Base-by-base conservation (phyloP, 2,888 invertebrate species). In the Thyatira batis region DNA sequence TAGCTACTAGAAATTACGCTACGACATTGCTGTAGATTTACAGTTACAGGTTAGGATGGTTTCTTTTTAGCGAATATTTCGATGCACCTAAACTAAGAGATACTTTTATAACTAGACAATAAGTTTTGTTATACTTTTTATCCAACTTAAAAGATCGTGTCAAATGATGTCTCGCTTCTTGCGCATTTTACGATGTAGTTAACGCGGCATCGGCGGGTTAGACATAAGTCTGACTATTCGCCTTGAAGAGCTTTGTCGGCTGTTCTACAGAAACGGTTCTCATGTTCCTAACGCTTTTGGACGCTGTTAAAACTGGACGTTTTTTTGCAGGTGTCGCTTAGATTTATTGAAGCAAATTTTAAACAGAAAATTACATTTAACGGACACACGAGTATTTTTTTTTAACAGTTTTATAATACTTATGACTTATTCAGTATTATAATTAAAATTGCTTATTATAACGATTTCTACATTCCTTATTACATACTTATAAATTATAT, bases 161-260 rank as follows among this genome's bases (percentile, higher is more conserved):
- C 58, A 57, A 67, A 53, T 57, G 52, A 54, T 67, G 58, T 67
- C 60, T 55, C 50, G 61, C 48, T 52, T 43, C 44, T 61, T 55
- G 70, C 50, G 49, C 56, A 55, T 55, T 78, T 76, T 73, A 78
- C 71, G 71, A 71, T 54, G 61, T 55, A 55, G 52, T 66, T 66
- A 67, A 65, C 57, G 53, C 60, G 61, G 61, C 58, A 63, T 59
- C 23, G 23, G 3, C 58, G 63, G 55, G 56, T 62, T 60, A 62
- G 63, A 61, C 59, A 64, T 64, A 62, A 9, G 48, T 27, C 27
- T 20, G 23, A 69, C 73, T 63, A 69, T 76, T 69, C 66, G 62
- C 63, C 58, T 61, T 67, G 53, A 54, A 54, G 54, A 55, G 58
- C 73, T 71, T 71, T 75, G 71, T 71, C 70, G 74, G 71, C 54